A percentile compares a stretch with the other conserved stretches of the same genome.
Evolutionary conservation across 2,113 vertebrate species (phyloP).

Genomic region (Corvus cornix): DNA sequence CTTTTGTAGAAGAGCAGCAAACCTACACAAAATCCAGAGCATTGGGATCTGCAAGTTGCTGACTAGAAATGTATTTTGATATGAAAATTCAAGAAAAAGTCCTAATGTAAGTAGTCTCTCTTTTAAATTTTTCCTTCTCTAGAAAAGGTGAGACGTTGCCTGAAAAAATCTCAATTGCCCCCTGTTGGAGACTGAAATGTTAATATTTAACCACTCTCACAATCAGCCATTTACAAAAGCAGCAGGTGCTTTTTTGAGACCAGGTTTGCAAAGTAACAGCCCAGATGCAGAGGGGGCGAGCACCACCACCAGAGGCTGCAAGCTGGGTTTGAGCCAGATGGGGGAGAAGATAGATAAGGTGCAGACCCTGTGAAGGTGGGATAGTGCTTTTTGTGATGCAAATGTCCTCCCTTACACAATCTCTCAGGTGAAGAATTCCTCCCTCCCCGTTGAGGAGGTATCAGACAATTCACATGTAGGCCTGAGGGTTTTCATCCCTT

Average conservation of each 20-base stretch:
- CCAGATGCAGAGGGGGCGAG: background rate
- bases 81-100: background rate
- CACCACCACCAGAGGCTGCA: background rate
- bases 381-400: background rate
- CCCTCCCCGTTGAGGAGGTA: background rate
- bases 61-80: background rate
- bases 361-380: background rate
- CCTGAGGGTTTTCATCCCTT: background rate
- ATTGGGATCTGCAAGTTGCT: background rate
- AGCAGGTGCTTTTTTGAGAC: fast-evolving
- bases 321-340: background rate
- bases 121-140: background rate
- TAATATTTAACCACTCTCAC: background rate
- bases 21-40: background rate
- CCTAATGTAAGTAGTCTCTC: background rate
- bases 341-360: background rate
- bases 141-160: background rate
- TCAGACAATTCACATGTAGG: background rate
- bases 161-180: background rate
- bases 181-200: fast-evolving
- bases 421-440: background rate
- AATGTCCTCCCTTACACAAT: no score
- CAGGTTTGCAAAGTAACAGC: no score
- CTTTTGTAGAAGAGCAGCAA: background rate
- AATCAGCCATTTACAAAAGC: background rate